These are phyloP conservation scores for Drosophila nikananu DNA, from an alignment of 1,140 invertebrate genomes.

Conservation along the genomic window DNA sequence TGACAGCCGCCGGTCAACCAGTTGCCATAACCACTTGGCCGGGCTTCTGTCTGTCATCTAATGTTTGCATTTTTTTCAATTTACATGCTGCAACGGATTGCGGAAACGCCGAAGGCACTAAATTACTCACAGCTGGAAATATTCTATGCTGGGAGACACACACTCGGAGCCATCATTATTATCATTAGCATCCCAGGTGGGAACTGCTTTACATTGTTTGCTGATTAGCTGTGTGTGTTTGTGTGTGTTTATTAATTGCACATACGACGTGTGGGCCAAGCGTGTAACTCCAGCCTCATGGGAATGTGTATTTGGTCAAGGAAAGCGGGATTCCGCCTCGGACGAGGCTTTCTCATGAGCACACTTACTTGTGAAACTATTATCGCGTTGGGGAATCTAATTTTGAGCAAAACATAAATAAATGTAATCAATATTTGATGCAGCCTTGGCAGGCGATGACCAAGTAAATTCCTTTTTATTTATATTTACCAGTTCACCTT, in stretches of 20 bases:
- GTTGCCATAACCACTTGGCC: constrained; percentile 47
- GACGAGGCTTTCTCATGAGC: constrained; percentile 34
- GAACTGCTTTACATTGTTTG: constrained; percentile 63
- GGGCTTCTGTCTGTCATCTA: constrained; percentile 45
- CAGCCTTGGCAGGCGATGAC: background rate
- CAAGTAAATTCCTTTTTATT: constrained; percentile 2
- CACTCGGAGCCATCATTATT: constrained; percentile 38
- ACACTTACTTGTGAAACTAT: constrained; percentile 12
- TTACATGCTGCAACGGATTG: constrained; percentile 68
- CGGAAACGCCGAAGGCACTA: constrained; percentile 59
- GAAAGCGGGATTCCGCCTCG: constrained; percentile 43
- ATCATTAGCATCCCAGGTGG: constrained; percentile 27
- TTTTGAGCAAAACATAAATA: constrained; percentile 23
- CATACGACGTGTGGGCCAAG: constrained; percentile 46
- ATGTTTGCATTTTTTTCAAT: constrained; percentile 51
- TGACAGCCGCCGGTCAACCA: constrained; percentile 48
- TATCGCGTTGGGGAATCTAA: constrained; percentile 18
- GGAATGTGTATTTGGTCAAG: constrained; percentile 32
- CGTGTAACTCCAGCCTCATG: constrained; percentile 33
- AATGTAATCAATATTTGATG: constrained; percentile 14
- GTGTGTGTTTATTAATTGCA: constrained; percentile 37
- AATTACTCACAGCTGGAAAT: constrained; percentile 36
- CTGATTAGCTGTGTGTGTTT: constrained; percentile 35
- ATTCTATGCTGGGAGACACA: constrained; percentile 18
- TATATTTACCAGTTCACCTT: background rate